Evolutionary conservation across 2,797 vertebrate genomes (phyloP).

Genomic region (Sebastes ruberrimus): DNA sequence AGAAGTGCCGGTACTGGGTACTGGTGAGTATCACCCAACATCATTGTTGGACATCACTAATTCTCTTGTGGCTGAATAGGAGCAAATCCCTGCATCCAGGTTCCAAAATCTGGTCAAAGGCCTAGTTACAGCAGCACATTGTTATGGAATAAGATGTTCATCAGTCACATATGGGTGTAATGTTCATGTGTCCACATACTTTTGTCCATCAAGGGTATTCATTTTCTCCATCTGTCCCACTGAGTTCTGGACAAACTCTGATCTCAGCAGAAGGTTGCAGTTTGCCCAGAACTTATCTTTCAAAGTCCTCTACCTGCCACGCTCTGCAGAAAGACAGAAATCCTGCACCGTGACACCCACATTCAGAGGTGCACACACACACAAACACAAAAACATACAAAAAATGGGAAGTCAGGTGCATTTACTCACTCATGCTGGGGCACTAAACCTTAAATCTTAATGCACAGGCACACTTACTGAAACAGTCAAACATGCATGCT

Average conservation of each 20-base stretch:
- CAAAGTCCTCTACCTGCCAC: constrained; percentile 27
- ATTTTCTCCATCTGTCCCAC: neutral
- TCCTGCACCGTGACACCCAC: neutral
- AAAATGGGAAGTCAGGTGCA: neutral
- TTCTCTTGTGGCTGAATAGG: neutral
- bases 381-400: neutral
- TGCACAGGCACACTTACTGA: neutral
- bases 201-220: neutral
- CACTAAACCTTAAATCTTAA: neutral
- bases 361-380: neutral
- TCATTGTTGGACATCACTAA: neutral
- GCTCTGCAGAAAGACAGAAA: constrained; percentile 14
- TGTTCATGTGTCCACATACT: neutral
- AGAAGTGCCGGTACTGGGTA: too few relatives aligned
- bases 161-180: neutral
- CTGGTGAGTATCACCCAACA: neutral
- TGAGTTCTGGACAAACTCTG: constrained; percentile 4
- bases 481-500: neutral
- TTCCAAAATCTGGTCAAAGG: too few relatives aligned
- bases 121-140: neutral
- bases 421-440: neutral
- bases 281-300: constrained; percentile 32
- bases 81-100: neutral
- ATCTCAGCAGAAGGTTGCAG: constrained; percentile 29
- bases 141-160: neutral